Base-by-base conservation (phyloP, 1,140 invertebrate genomes). In the Agrypnia vestita region DNA sequence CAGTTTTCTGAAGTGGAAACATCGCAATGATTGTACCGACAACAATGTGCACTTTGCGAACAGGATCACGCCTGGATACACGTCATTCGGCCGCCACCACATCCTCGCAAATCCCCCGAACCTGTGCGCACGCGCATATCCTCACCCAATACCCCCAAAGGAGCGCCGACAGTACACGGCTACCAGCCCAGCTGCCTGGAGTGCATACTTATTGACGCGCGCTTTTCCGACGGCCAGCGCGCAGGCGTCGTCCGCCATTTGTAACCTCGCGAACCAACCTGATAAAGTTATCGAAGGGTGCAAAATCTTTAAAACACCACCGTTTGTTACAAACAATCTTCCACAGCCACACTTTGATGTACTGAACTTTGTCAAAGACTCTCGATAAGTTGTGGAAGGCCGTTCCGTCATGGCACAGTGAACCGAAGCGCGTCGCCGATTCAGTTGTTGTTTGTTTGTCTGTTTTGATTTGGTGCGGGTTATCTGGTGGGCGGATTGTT, bases 191-290 rank as follows among this genome's bases (percentile, higher is more conserved):
- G 35, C 69, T 8, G n/a, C 64, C 10, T 19, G 11, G 69, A 71
- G 69, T 73, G 53, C 69, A 73, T 73, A 53, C 69, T 73, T 73
- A 73, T 73, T 73, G 69, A 73, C 69, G 69, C 69, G 69, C 17
- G 35, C 17, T 73, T 25, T 55, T n/a, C 15, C 21, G 19, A 25
- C 69, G 10, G 8, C 6, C n/a, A 51, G 10, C 9, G 69, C 69
- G 69, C 69, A 51, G 19, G 69, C 69, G 69, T 15, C 19, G n/a
- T 9, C 69, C 69, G 17, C 69, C 67, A 71, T 71, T 71, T 71
- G 43, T 71, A 64, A 64, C 35, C 35, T 64, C 25, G n/a, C 25
- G 3, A 64, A 25, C 25, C 8, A 64, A 64, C 61, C 61, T 25
- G 61, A 64, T 19, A 43, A 12, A 64, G 19, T 44, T 25, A 25